These are phyloP conservation scores for Halcyon senegalensis DNA, from an alignment of 2,113 vertebrate genomes.

Conservation along the genomic window DNA sequence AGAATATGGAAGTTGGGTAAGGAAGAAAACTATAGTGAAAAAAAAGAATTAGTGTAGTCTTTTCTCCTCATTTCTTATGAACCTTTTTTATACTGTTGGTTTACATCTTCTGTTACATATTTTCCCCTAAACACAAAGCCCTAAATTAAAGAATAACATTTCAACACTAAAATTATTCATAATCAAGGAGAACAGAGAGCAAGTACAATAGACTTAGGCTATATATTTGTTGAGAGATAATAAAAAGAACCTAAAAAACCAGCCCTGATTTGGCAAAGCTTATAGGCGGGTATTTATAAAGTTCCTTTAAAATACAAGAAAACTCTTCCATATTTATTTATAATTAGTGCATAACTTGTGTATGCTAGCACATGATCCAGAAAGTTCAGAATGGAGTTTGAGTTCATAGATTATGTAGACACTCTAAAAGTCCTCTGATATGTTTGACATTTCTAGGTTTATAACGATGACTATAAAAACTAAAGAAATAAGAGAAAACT, in stretches of 20 bases:
- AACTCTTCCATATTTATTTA: background rate
- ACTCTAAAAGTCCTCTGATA: background rate
- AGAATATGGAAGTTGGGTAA: background rate
- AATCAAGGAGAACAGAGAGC: background rate
- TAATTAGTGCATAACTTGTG: background rate
- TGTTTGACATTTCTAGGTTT: background rate
- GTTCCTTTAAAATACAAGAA: background rate
- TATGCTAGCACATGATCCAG: background rate
- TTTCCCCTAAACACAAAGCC: background rate
- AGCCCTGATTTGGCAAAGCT: background rate
- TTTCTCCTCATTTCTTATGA: background rate
- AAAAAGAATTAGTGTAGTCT: background rate
- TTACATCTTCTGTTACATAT: background rate
- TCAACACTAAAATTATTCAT: background rate
- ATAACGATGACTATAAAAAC: background rate
- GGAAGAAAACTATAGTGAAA: background rate
- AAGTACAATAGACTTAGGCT: background rate
- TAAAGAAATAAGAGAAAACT: background rate
- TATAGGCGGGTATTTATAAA: background rate
- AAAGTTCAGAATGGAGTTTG: background rate
- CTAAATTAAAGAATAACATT: background rate
- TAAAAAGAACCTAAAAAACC: background rate
- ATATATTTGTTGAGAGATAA: background rate
- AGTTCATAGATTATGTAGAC: background rate
- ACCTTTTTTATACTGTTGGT: background rate